Evolutionary conservation across 2,113 vertebrate genomes (phyloP), one percentile per base, ranked within the genome.

Genomic region (Ciconia boyciana): DNA sequence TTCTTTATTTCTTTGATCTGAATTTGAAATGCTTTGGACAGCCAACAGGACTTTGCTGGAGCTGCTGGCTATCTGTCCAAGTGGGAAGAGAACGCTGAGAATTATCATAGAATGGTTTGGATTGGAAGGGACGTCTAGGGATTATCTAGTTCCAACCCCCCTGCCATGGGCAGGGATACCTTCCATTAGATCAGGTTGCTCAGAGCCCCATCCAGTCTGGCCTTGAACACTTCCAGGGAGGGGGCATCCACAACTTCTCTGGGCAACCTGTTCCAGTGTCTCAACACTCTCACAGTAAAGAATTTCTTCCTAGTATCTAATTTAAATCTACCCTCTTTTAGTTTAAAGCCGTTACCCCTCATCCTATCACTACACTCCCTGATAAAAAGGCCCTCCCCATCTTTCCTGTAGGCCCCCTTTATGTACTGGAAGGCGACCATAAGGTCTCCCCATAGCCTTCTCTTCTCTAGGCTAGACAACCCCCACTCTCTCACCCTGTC

Each of bases 371-470:
- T 39, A 18, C 6, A 6, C 2, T 32, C 31, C 6, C 25, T 32
- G 31, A n/a, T 29, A 21, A 83, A 69, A 4, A 16, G 1, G 4
- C 7, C 20, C 20, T 64, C 28, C 18, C 20, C n/a, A 31, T 6
- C 29, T 66, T 28, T 52, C 41, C 13, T 54, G 9, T 2, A 48
- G 36, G 26, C 7, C 2, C 32, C 18, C 29, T 64, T 48, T 18
- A 70, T 3, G 18, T 19, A 34, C 7, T 54, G 0, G n/a, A 61
- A 36, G n/a, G 22, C 32, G 2, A 14, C 14, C 25, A 36, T 3
- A 16, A 60, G 22, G n/a, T 61, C 34, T 61, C n/a, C n/a, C 58
- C 7, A 7, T 22, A 25, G 13, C 22, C 10, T 61, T 36, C 58
- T 36, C 58, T 36, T 36, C 58, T 61, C 58, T 16, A 61, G 34